Percentiles rank a stretch among this genome's conserved stretches.
Evolutionary conservation across 1,140 invertebrate species (phyloP).

Genomic region (Papilio polyxenes): DNA sequence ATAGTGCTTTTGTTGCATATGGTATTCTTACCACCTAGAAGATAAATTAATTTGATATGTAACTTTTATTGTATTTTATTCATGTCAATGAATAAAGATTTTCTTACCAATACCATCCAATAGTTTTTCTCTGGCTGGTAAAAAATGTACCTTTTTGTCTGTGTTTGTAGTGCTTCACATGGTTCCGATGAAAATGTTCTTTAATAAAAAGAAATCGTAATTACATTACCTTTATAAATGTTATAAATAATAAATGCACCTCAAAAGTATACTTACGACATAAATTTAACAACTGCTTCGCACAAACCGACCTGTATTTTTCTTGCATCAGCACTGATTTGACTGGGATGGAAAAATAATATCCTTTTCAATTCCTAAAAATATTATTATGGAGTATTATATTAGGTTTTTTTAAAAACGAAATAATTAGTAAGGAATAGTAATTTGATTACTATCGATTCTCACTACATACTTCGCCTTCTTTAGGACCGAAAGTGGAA

Average conservation of each 20-base stretch:
- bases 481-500: conserved; percentile 74
- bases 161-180: conserved; percentile 93
- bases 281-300: conserved; percentile 96
- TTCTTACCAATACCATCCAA: conserved; percentile 94
- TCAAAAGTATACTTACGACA: conserved; percentile 84
- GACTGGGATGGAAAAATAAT: conserved; percentile 91
- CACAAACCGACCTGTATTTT: conserved; percentile 94
- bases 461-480: conserved; percentile 71
- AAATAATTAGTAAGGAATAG: background rate
- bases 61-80: background rate
- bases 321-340: conserved; percentile 89
- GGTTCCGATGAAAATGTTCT: conserved; percentile 92
- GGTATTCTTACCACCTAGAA: conserved; percentile 73
- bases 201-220: conserved; percentile 53
- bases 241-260: background rate
- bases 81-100: background rate
- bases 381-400: conserved; percentile 44
- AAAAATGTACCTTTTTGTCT: conserved; percentile 93
- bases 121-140: conserved; percentile 92
- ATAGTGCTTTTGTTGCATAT: conserved; percentile 67
- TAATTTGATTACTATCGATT: background rate
- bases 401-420: conserved; percentile 11
- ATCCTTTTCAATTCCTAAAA: conserved; percentile 94
- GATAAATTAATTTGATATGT: background rate
- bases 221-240: conserved; percentile 14